These are phyloP conservation scores for Microchirus variegatus DNA, from an alignment of 2,797 vertebrate genomes.

Conservation along the genomic window DNA sequence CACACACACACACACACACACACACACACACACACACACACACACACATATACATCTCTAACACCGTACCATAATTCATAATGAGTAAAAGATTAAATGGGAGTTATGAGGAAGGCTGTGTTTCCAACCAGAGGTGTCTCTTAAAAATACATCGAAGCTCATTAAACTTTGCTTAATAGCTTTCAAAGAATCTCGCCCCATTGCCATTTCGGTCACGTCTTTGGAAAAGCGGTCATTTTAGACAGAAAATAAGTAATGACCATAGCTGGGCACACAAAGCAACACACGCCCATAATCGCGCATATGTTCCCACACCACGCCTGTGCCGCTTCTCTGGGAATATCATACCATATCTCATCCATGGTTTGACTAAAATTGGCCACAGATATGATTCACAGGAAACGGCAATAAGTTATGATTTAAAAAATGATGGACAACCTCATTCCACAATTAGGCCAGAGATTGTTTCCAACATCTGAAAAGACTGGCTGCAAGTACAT, in stretches of 20 bases:
- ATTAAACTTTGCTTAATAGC: slow-evolving; percentile 67
- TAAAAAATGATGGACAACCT: slow-evolving; percentile 57
- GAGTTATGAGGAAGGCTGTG: slow-evolving; percentile 61
- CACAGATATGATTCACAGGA: slow-evolving; percentile 34
- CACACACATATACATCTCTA: slow-evolving; percentile 25
- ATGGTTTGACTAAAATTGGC: slow-evolving; percentile 30
- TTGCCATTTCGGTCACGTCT: slow-evolving; percentile 58
- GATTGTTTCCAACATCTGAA: slow-evolving; percentile 53
- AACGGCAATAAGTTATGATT: slow-evolving; percentile 57
- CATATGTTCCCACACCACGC: slow-evolving; percentile 7
- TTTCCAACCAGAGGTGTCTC: slow-evolving; percentile 66
- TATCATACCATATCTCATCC: slow-evolving; percentile 15
- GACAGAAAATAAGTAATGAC: slow-evolving; percentile 60
- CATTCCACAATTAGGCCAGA: slow-evolving; percentile 46
- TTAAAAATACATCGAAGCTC: slow-evolving; percentile 71
- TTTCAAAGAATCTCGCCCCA: slow-evolving; percentile 54
- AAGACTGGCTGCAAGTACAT: slow-evolving; percentile 28
- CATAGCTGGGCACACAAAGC: slow-evolving; percentile 34
- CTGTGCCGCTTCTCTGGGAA: slow-evolving; percentile 16
- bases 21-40: slow-evolving; percentile 3
- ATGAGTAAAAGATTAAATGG: slow-evolving; percentile 70
- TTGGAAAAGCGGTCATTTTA: slow-evolving; percentile 58
- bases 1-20: too few species aligned
- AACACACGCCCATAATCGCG: slow-evolving; percentile 5
- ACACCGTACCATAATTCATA: slow-evolving; percentile 51